Evolutionary conservation across 2,113 vertebrate genomes (phyloP), one percentile per base, ranked within the genome.

Genomic region (Gallinago jamesoni): DNA sequence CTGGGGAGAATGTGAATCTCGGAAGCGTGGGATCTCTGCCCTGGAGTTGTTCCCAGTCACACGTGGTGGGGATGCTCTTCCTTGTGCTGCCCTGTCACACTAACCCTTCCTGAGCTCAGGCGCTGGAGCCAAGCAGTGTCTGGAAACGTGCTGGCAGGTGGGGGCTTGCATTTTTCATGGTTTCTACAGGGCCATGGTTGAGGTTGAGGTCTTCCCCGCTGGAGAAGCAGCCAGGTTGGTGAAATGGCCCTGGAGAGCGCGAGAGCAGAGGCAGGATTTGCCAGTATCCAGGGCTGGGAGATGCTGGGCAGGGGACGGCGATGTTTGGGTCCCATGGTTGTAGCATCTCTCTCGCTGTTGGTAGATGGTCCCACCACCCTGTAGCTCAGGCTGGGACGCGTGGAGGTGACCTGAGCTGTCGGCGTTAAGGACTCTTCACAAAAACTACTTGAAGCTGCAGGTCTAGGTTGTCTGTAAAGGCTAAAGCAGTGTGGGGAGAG

Each of bases 301-400:
- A 4, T 35, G 64, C 48, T 47, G 79, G 39, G 56, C 50, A 31
- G 68, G 28, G 82, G 90, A 11, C 31, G 21, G 23, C 6, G 43
- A 2, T 30, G 30, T 15, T 62, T 39, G 75, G 23, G 45, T 80
- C 39, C 59, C 2, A 2, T 23, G 5, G 2, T 4, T 0, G 7
- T 19, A 14, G 75, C 75, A 63, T 70, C 70, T 90, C 50, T 90
- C 41, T 28, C 6, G 37, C 48, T 0, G 0, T 2, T 86, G 80
- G 50, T 17, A 28, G 24, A 1, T 14, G 67, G 45, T 80, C 45
- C 79, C 41, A 9, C 10, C 0, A 0, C 31, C 56, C n/a, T 4
- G 0, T 0, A 3, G 37, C 11, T 23, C 23, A 3, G 2, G 16
- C 80, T 66, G 35, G 57, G 48, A 14, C 4, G 5, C 0, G 5